A percentile compares a stretch with the other conserved stretches of the same genome.
phyloP scores from a whole-genome alignment of 2,113 vertebrate species.

The Epinephelus moara region DNA sequence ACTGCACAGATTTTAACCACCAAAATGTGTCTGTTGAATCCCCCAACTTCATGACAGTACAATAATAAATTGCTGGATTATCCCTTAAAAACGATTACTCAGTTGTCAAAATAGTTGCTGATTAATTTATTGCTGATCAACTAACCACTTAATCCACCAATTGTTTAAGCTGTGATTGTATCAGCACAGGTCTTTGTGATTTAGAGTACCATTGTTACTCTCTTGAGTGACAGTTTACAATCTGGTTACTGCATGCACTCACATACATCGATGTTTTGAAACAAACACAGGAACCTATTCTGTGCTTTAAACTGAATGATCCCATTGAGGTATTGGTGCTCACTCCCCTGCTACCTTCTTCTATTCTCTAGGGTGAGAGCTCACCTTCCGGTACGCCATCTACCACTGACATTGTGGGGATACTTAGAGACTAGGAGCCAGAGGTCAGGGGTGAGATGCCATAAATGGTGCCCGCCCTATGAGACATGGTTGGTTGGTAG shows the following conservation, averaged over 20 bases:
- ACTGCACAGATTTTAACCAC: not conserved
- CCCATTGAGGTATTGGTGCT: conserved; percentile 4
- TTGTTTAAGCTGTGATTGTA: not conserved
- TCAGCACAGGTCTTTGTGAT: not conserved
- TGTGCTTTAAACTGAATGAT: conserved; percentile 19
- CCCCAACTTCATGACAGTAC: not conserved
- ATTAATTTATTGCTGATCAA: too few species aligned
- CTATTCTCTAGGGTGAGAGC: conserved; percentile 47
- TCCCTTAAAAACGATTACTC: too few species aligned
- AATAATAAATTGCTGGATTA: not conserved
- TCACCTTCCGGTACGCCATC: conserved; percentile 42
- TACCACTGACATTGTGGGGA: conserved; percentile 44
- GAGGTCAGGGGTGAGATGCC: conserved; percentile 82
- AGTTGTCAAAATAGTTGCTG: too few species aligned
- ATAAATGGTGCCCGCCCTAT: conserved; percentile 66
- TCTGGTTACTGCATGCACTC: not conserved
- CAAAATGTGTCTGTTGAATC: not conserved
- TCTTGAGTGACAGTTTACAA: not conserved
- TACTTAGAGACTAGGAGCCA: conserved; percentile 70
- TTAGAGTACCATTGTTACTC: not conserved
- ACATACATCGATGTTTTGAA: not conserved
- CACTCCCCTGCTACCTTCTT: conserved; percentile 8
- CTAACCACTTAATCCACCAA: not conserved
- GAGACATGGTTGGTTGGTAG: conserved; percentile 69
- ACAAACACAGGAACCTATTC: conserved; percentile 6